phyloP scores from a whole-genome alignment of 2,888 invertebrate species.

The Candidula unifasciata region DNA sequence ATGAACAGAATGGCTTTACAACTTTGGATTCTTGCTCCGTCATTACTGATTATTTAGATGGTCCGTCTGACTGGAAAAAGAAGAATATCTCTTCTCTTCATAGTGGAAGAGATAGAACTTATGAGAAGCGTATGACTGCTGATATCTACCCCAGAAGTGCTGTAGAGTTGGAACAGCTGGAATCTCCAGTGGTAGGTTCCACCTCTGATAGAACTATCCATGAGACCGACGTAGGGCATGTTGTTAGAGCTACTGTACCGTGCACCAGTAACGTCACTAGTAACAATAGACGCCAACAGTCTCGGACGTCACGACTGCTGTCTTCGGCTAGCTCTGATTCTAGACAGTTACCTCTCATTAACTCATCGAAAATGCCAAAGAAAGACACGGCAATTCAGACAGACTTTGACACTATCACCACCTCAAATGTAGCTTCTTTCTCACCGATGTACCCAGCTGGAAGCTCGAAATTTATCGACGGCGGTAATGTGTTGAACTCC shows the following conservation, averaged over 20 bases:
- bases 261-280: not conserved
- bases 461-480: too few relatives aligned
- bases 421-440: too few relatives aligned
- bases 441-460: too few relatives aligned
- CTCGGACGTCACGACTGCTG: not conserved
- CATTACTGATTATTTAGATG: conserved; percentile 15
- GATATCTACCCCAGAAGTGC: conserved; percentile 1
- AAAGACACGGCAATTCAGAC: conserved; percentile 31
- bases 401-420: not conserved
- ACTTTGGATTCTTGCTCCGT: conserved; percentile 5
- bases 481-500: not conserved
- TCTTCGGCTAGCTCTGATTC: not conserved
- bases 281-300: not conserved
- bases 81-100: not conserved
- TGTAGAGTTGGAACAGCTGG: not conserved
- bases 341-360: not conserved
- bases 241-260: not conserved
- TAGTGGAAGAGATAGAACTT: not conserved
- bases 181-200: not conserved
- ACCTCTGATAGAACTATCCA: not conserved
- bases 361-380: not conserved
- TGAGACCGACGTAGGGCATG: not conserved
- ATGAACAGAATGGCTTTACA: not conserved
- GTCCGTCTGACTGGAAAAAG: not conserved
- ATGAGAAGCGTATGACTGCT: not conserved